phyloP scores from a whole-genome alignment of 1,140 invertebrate genomes.

The Chionoecetes opilio region DNA sequence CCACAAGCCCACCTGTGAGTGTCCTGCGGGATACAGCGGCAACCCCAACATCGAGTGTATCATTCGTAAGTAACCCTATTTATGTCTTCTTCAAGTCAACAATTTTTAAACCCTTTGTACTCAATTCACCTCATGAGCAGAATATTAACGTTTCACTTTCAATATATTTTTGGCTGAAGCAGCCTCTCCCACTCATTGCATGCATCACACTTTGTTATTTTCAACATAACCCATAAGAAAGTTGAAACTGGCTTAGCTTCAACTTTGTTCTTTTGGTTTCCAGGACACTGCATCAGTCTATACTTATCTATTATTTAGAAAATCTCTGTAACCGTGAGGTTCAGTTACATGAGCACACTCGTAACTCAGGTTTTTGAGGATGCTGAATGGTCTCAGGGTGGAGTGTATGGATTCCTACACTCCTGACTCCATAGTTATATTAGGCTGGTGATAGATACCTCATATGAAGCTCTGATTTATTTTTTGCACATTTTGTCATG shows the following conservation, averaged over 20 bases:
- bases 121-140: background rate
- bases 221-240: too few species aligned
- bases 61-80: conserved; percentile 75
- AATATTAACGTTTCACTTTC: background rate
- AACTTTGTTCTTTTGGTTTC: too few species aligned
- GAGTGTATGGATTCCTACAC: background rate
- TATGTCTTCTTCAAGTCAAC: too few species aligned
- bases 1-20: conserved; percentile 82
- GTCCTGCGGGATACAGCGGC: conserved; percentile 82
- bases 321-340: too few species aligned
- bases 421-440: background rate
- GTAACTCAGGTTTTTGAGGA: background rate
- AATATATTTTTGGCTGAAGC: too few species aligned
- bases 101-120: background rate
- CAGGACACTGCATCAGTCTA: too few species aligned
- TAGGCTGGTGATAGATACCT: too few species aligned
- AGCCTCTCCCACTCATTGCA: too few species aligned
- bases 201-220: too few species aligned
- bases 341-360: too few species aligned
- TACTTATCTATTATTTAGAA: too few species aligned
- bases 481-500: background rate
- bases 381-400: background rate
- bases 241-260: too few species aligned
- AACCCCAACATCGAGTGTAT: conserved; percentile 82
- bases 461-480: background rate